phyloP scores from a whole-genome alignment of 1,140 invertebrate genomes.

The Elysia chlorotica region DNA sequence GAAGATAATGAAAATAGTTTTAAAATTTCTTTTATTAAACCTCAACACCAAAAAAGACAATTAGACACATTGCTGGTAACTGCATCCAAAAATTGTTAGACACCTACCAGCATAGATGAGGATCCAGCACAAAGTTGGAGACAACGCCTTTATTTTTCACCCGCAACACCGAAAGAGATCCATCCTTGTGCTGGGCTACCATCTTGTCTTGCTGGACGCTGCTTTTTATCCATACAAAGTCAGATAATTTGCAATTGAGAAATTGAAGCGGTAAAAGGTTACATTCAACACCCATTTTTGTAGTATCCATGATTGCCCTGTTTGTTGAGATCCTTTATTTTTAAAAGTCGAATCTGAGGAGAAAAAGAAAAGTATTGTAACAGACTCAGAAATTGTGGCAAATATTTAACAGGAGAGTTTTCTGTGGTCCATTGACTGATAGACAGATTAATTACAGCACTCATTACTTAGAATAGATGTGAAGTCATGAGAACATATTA shows the following conservation, averaged over 20 bases:
- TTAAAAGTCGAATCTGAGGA: too few species aligned
- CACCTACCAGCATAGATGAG: conserved; percentile 13
- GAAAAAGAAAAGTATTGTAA: too few species aligned
- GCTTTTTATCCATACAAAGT: conserved; percentile 14
- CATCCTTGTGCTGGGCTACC: conserved; percentile 13
- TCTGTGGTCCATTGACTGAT: too few species aligned
- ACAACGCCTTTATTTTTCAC: conserved; percentile 10
- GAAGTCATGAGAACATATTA: not conserved
- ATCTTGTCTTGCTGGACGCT: conserved; percentile 10
- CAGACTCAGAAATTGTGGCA: too few species aligned
- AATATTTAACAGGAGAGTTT: too few species aligned
- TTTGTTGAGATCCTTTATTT: not conserved
- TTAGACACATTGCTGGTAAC: too few species aligned
- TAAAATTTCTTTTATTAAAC: not conserved
- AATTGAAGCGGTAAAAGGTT: conserved; percentile 1
- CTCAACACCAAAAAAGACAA: too few species aligned
- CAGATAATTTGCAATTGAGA: not conserved
- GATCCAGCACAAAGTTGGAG: conserved; percentile 21
- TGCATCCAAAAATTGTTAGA: not conserved
- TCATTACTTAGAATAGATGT: not conserved
- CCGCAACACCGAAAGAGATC: conserved; percentile 7
- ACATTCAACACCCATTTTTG: too few species aligned
- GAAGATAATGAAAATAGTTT: not conserved
- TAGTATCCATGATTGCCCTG: not conserved
- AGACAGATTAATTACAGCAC: too few species aligned